Evolutionary conservation across 2,888 invertebrate genomes (phyloP).

Genomic region (Prenolepis imparis): DNA sequence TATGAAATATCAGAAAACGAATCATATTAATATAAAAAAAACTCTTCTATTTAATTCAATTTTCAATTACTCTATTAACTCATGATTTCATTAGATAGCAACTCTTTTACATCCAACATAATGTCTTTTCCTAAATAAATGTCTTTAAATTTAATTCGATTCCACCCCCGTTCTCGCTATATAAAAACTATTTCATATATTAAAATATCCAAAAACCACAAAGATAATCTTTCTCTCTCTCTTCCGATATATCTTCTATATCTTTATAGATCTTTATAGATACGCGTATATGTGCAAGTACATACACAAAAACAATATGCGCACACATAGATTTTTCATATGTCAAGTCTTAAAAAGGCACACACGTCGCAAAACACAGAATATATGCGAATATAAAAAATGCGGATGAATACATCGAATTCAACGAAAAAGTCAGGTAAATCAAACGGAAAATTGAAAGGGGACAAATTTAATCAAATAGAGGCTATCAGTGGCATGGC

Average conservation of each 20-base stretch:
- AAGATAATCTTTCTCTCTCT: constrained; percentile 27
- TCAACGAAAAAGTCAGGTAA: background rate
- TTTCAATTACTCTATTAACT: background rate
- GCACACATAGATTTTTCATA: constrained; percentile 9
- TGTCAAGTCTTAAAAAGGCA: constrained; percentile 1
- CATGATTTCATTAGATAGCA: background rate
- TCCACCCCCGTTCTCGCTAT: background rate
- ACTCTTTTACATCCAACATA: background rate
- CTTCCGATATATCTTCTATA: constrained; percentile 26
- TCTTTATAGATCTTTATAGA: background rate
- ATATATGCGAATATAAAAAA: background rate
- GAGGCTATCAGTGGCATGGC: background rate
- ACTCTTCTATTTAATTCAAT: background rate
- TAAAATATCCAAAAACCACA: background rate
- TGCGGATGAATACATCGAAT: background rate
- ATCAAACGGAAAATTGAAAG: background rate
- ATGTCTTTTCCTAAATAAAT: no score
- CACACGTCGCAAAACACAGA: background rate
- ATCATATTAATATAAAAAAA: background rate
- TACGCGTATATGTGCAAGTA: background rate
- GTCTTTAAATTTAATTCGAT: constrained; percentile 8
- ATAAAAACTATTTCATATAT: background rate
- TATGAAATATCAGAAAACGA: background rate
- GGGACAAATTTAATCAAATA: background rate
- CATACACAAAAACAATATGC: background rate